Evolutionary conservation across 2,797 vertebrate genomes (phyloP), one percentile per base, ranked within the genome.

Genomic region (Xerus rutilus): DNA sequence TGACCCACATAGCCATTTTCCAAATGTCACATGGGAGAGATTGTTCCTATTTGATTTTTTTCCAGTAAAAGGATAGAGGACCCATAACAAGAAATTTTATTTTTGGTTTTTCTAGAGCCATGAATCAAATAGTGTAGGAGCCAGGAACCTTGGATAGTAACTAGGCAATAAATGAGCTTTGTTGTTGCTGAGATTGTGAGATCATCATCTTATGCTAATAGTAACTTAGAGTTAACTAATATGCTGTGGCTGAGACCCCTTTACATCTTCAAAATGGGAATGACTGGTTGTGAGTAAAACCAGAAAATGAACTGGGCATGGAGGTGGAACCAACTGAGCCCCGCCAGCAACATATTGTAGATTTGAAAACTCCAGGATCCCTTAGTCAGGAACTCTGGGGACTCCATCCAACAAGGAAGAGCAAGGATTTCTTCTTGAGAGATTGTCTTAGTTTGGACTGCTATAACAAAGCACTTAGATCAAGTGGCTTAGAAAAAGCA

Each of bases 11-110:
- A 1, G 1, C 14, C 13, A 3, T 65, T 28, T 32, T 70, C 52
- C 9, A 52, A 82, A 30, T 20, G 45, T 45, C 65, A 39, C 0
- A 0, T 13, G 35, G 3, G 18, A 25, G 25, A 23, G 18, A 1
- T 39, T 32, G 11, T 28, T 84, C 49, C 54, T 17, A 35, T 84
- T 72, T 39, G 39, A 39, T 65, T 15, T 13, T 72, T 39, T 32
- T 52, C 57, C 45, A 12, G 32, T 57, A 76, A 82, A 91, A 57
- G 18, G 6, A n/a, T 65, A 20, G 28, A 7, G 30, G 45, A 30
- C 10, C 13, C 7, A 32, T 49, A 43, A 74, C 28, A 74, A 86
- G 20, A 59, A 28, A 23, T 81, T 2, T 70, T 39, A 47, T 47
- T 89, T 64, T 39, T 47, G 21, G 3, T 95, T 85, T 89, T 81